A percentile compares a stretch with the other conserved stretches of the same genome.
Evolutionary conservation across 2,113 vertebrate genomes (phyloP).

Genomic region (Blennius ocellaris): DNA sequence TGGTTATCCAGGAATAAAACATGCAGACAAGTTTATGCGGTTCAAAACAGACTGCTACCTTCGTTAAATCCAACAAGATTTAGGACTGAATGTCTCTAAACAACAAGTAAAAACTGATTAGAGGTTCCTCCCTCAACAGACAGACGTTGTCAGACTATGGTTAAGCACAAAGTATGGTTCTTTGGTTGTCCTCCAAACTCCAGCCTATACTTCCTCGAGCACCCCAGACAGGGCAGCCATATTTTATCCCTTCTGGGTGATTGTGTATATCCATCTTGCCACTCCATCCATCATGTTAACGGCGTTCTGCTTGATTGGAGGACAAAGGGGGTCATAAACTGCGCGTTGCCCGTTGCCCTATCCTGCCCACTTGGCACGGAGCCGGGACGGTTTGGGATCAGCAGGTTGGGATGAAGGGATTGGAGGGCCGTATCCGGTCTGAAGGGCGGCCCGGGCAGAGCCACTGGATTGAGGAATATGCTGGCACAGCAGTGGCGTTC

Average conservation of each 20-base stretch:
- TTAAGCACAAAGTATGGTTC: constrained; percentile 32
- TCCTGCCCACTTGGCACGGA: constrained; percentile 56
- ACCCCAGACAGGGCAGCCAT: background rate
- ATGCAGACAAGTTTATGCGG: background rate
- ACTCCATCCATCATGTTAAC: constrained; percentile 69
- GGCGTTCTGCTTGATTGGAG: constrained; percentile 47
- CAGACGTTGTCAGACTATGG: constrained; percentile 5
- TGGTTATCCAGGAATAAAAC: background rate
- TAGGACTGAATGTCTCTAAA: background rate
- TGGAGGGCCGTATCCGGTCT: constrained; percentile 20
- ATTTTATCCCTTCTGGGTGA: constrained; percentile 53
- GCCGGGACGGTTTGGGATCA: constrained; percentile 40
- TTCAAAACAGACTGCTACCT: background rate
- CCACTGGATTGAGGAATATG: constrained; percentile 67
- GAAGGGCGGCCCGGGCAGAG: constrained; percentile 63
- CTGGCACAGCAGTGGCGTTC: constrained; percentile 70
- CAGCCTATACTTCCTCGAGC: constrained; percentile 7
- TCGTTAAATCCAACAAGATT: background rate
- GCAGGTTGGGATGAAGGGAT: constrained; percentile 41
- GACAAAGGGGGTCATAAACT: constrained; percentile 62
- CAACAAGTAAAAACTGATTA: background rate
- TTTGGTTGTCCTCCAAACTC: constrained; percentile 56
- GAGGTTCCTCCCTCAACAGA: too few relatives aligned
- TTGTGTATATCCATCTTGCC: constrained; percentile 30
- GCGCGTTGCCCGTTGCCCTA: constrained; percentile 40